Conservation (phyloP, 2,797 vertebrate species). For the Garrulus glandarius region DNA sequence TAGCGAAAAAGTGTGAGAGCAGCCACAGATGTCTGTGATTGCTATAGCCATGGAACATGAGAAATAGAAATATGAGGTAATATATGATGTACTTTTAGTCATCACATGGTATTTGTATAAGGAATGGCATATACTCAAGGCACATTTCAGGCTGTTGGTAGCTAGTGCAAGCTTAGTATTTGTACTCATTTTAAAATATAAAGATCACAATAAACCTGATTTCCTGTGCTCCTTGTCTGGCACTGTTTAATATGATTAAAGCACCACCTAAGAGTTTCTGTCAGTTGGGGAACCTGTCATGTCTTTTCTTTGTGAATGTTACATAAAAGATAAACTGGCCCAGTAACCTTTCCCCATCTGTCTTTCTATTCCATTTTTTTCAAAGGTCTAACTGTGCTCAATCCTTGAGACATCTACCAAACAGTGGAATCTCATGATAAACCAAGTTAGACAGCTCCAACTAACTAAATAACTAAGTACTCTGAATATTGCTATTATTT, state of each 20-base stretch:
- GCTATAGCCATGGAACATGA: background rate
- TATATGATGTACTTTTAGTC: background rate
- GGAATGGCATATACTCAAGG: background rate
- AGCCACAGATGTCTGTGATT: background rate
- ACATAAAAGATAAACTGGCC: background rate
- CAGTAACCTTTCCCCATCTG: background rate
- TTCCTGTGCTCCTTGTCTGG: background rate
- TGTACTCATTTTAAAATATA: background rate
- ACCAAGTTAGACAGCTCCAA: background rate
- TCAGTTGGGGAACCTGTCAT: background rate
- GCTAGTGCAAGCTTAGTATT: background rate
- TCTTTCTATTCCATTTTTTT: background rate
- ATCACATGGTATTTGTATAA: background rate
- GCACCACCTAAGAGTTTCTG: background rate
- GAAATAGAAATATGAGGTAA: background rate
- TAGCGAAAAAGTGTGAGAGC: background rate
- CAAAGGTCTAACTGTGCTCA: background rate
- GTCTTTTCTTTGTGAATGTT: background rate
- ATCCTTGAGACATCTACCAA: background rate
- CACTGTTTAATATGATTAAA: background rate
- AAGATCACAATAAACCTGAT: background rate
- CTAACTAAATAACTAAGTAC: background rate
- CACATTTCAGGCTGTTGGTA: background rate
- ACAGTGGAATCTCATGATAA: background rate
- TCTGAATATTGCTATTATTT: background rate